These are phyloP conservation scores for Lepus oiostolus DNA, from an alignment of 2,797 vertebrate genomes.

Conservation along the genomic window DNA sequence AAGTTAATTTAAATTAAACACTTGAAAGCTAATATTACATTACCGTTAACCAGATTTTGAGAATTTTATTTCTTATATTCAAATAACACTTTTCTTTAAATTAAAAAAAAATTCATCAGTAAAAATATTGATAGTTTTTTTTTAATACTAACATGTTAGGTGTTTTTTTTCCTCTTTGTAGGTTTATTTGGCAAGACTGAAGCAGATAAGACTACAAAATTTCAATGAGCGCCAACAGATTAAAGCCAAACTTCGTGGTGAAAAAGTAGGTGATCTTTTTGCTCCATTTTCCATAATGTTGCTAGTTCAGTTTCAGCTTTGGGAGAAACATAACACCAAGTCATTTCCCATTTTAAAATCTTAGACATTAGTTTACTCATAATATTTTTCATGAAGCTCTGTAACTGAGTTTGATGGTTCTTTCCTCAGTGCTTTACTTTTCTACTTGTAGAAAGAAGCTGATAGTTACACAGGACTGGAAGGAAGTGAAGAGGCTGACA, in stretches of 20 bases:
- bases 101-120: constrained; percentile 44
- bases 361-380: constrained; percentile 17
- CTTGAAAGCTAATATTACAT: constrained; percentile 77
- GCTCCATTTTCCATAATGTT: background rate
- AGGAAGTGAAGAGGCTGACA: constrained; percentile 93
- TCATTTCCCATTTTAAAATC: background rate
- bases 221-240: constrained; percentile 99
- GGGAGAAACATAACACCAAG: constrained; percentile 22
- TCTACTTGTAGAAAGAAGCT: constrained; percentile 91
- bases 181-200: constrained; percentile 96
- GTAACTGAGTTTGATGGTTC: background rate
- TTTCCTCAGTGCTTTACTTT: constrained; percentile 24
- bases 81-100: constrained; percentile 77
- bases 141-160: constrained; percentile 36
- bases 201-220: constrained; percentile 98
- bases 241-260: constrained; percentile 97
- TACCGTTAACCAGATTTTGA: constrained; percentile 72
- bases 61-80: constrained; percentile 78
- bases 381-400: background rate
- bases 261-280: constrained; percentile 91
- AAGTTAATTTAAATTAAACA: constrained; percentile 77
- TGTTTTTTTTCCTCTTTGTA: constrained; percentile 83
- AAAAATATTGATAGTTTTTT: constrained; percentile 49
- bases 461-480: constrained; percentile 93
- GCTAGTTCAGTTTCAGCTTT: background rate